These are phyloP conservation scores for Aegotheles bennettii DNA, from an alignment of 2,113 vertebrate species.

Conservation along the genomic window DNA sequence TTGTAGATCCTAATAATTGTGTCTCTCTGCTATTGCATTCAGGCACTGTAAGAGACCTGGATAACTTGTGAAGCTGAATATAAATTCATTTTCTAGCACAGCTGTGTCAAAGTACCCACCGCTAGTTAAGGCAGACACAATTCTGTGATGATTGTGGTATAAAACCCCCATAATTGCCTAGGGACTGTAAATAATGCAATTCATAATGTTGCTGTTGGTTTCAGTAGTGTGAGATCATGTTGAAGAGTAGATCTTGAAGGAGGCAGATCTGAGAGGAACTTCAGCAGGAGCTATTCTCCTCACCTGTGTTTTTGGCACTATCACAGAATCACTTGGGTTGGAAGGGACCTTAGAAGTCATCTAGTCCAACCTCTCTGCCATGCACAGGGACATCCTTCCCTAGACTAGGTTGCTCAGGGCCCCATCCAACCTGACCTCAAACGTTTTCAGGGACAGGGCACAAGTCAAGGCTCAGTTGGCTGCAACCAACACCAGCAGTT, in stretches of 20 bases:
- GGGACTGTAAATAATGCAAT: not conserved
- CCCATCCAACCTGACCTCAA: no score
- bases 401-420: no score
- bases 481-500: accelerated
- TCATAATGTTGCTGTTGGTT: not conserved
- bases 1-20: not conserved
- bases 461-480: not conserved
- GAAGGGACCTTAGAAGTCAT: no score
- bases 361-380: no score
- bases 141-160: not conserved
- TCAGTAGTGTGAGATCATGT: not conserved
- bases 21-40: conserved; percentile 22
- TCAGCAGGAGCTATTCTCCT: not conserved
- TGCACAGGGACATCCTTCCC: no score
- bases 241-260: not conserved
- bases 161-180: not conserved
- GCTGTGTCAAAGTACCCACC: not conserved
- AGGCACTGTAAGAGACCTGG: conserved; percentile 15
- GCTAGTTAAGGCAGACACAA: not conserved
- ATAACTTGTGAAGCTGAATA: conserved; percentile 14
- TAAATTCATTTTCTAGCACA: conserved; percentile 28
- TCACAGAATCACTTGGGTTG: no score
- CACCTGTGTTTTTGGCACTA: not conserved
- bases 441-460: no score
- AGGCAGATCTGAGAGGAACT: not conserved